Percentiles rank a stretch among this genome's conserved stretches.
Evolutionary conservation across 2,113 vertebrate genomes (phyloP).

Genomic region (Thermophis baileyi): DNA sequence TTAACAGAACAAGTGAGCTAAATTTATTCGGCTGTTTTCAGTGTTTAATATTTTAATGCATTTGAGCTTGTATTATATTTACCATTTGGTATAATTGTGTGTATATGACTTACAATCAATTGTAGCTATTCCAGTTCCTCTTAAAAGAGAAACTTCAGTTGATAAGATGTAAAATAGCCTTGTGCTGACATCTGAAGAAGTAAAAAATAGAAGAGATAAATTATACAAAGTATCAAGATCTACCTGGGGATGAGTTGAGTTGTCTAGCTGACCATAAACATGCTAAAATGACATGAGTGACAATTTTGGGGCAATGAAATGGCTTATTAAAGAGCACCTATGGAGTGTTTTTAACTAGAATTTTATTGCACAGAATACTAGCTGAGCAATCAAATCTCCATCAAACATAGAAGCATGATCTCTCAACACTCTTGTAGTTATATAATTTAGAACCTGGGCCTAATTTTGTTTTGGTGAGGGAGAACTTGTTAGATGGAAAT

Average conservation of each 20-base stretch:
- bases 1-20: background rate
- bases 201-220: constrained; percentile 20
- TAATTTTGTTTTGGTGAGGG: background rate
- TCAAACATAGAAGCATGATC: background rate
- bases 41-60: constrained; percentile 2
- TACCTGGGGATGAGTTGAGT: background rate
- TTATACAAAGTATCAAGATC: background rate
- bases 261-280: background rate
- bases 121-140: background rate
- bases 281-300: background rate
- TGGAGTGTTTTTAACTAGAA: background rate
- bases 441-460: background rate
- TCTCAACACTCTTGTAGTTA: background rate
- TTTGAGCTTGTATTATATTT: background rate
- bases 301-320: background rate
- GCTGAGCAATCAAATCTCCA: background rate
- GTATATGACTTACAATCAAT: background rate
- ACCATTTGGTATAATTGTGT: background rate
- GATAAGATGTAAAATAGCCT: constrained; percentile 3
- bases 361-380: background rate
- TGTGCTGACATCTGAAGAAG: constrained; percentile 1
- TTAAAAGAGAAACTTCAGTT: background rate
- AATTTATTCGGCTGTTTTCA: background rate
- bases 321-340: background rate
- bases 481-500: background rate